Conservation (phyloP, 2,113 vertebrate species). For the Salvelinus alpinus region DNA sequence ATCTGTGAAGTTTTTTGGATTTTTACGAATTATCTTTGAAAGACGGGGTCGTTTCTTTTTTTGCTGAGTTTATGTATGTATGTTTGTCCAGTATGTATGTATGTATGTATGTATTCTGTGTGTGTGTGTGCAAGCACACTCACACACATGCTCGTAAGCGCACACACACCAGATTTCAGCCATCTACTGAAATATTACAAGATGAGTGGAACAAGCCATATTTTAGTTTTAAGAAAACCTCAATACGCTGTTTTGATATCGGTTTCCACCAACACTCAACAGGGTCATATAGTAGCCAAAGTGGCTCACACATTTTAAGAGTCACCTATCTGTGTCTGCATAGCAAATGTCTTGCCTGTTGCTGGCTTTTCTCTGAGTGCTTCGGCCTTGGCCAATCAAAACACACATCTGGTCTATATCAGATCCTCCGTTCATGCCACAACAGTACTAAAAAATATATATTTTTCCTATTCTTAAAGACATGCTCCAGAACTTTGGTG, state of each 20-base stretch:
- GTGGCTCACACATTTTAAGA: conserved; percentile 5
- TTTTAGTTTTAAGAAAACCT: not conserved
- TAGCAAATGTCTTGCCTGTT: conserved; percentile 17
- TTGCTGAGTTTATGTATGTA: too few species aligned
- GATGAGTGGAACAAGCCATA: too few species aligned
- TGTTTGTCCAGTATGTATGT: too few species aligned
- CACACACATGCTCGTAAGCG: not conserved
- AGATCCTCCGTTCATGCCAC: conserved; percentile 29
- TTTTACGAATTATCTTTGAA: too few species aligned
- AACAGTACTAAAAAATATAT: not conserved
- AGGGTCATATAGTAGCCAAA: not conserved
- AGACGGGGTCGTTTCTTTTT: too few species aligned
- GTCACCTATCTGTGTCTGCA: not conserved
- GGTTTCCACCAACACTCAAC: not conserved
- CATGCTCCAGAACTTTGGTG: too few species aligned
- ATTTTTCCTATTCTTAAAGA: not conserved
- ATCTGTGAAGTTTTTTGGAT: too few species aligned
- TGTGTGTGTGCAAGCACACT: not conserved
- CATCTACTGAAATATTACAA: too few species aligned
- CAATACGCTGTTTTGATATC: not conserved
- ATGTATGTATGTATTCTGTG: too few species aligned
- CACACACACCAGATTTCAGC: not conserved
- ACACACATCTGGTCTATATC: conserved; percentile 62
- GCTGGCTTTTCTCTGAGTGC: not conserved
- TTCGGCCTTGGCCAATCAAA: conserved; percentile 29